phyloP scores from a whole-genome alignment of 2,797 vertebrate genomes.

The Ctenopoma multispine region DNA sequence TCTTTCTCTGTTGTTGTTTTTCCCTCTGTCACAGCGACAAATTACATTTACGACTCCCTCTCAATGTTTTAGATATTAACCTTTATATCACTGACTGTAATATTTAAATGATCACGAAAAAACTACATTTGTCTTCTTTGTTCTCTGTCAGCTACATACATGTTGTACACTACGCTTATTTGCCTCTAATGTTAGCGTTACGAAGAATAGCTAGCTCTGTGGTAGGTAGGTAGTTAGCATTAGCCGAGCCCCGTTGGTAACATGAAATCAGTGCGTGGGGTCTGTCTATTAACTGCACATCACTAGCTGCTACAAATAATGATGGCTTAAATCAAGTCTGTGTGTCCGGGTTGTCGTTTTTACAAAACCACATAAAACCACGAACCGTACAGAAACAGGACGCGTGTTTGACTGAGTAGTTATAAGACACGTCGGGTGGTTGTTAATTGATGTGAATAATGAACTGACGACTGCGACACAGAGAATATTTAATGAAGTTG shows the following conservation, averaged over 20 bases:
- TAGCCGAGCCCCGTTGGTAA: slow-evolving; percentile 34
- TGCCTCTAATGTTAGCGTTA: background rate
- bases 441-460: background rate
- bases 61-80: background rate
- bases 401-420: background rate
- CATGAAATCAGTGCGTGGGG: slow-evolving; percentile 6
- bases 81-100: fast-evolving
- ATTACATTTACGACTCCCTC: slow-evolving; percentile 28
- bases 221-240: slow-evolving; percentile 51
- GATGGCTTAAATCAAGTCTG: background rate
- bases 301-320: background rate
- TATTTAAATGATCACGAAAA: fast-evolving
- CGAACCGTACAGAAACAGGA: background rate
- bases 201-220: slow-evolving; percentile 39
- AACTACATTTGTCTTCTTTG: fast-evolving
- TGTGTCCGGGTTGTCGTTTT: fast-evolving
- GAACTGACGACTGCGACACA: background rate
- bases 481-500: background rate
- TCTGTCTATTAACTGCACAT: background rate
- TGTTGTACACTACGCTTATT: background rate
- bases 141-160: background rate
- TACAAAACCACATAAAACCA: fast-evolving
- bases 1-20: slow-evolving; percentile 75
- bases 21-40: slow-evolving; percentile 56
- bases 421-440: background rate